Evolutionary conservation across 2,113 vertebrate genomes (phyloP), one percentile per base, ranked within the genome.

Genomic region (Bufo bufo): DNA sequence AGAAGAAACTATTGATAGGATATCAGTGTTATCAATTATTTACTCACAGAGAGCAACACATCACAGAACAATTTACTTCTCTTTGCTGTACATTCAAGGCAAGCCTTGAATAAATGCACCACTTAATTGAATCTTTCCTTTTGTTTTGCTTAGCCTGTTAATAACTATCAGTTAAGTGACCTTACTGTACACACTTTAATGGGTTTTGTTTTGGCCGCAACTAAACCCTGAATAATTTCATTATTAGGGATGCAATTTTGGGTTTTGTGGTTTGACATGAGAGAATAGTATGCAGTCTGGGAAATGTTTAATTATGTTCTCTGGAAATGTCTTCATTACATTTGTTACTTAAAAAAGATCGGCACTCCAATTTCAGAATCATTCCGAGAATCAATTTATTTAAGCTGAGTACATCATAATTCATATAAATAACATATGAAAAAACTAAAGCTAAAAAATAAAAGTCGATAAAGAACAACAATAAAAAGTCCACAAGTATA

Each of bases 21-120:
- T 96, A 96, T 96, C 94, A 95, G 93, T 95, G 90, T 20, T 90
- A 95, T 99, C 94, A 98, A 99, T 98, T 97, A 98, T 99, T 97
- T 94, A 99, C 91, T 89, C 94, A 90, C 93, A 93, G 92, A 96
- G 96, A 97, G 96, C 94, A 92, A 9, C 2, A 82, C 90, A 87
- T 87, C 81, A 93, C 92, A 94, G 94, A 93, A 89, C 93, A 93
- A 94, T 92, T 91, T 92, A 92, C 82, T 89, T 85, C 90, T 90
- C 90, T 82, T 74, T 23, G 87, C 84, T 90, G 83, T 56, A 91
- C 88, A 23, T 16, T 78, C 90, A 90, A 85, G 83, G 87, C 69
- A 58, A 91, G 84, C 58, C 90, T 92, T 90, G 92, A 91, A 92
- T 90, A 92, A 93, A 92, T 90, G 90, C 90, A 85, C 89, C 82